These are phyloP conservation scores for Drosophila pseudotalamancana DNA, from an alignment of 2,888 invertebrate species.

Conservation along the genomic window DNA sequence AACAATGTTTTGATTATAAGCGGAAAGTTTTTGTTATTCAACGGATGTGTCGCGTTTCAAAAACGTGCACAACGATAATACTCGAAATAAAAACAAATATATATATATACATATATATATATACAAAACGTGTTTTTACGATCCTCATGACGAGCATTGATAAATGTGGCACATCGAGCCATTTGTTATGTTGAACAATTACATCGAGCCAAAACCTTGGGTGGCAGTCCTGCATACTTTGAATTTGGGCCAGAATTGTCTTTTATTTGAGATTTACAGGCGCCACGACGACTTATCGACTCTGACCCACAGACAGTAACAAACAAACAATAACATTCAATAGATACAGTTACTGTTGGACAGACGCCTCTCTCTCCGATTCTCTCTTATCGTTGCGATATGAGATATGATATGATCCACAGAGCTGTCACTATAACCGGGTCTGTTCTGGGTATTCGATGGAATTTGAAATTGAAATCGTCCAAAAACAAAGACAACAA, in stretches of 20 bases:
- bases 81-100: constrained; percentile 3
- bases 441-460: constrained; percentile 11
- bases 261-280: constrained; percentile 31
- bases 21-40: constrained; percentile 69
- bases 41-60: constrained; percentile 58
- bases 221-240: constrained; percentile 8
- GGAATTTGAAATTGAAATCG: constrained; percentile 42
- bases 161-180: constrained; percentile 16
- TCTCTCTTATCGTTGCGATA: constrained; percentile 17
- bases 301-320: constrained; percentile 29
- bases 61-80: constrained; percentile 61
- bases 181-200: constrained; percentile 23
- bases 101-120: neutral
- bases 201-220: neutral
- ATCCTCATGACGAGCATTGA: constrained; percentile 38
- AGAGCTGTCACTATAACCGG: constrained; percentile 32
- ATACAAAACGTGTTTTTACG: constrained; percentile 53
- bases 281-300: constrained; percentile 39
- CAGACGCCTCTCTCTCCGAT: constrained; percentile 10
- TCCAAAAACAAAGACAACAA: constrained; percentile 1
- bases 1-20: constrained; percentile 57
- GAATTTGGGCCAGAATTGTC: constrained; percentile 10
- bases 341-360: constrained; percentile 17
- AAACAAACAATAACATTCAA: constrained; percentile 5
- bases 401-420: constrained; percentile 52